Evolutionary conservation across 2,113 vertebrate genomes (phyloP), one percentile per base, ranked within the genome.

Genomic region (Antechinus stuartii): DNA sequence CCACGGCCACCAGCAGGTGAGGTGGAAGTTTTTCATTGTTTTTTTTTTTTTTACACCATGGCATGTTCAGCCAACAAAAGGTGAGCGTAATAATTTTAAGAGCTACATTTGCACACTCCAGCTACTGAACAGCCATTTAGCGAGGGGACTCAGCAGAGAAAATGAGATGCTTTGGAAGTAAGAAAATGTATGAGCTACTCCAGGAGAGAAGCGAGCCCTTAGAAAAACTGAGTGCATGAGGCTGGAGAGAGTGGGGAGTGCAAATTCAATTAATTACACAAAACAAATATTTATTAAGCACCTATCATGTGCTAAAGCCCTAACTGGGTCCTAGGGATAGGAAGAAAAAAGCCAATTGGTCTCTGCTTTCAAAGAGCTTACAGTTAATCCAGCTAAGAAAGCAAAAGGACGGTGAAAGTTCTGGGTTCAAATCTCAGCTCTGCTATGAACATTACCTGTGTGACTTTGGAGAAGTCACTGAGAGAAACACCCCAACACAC

Each of bases 21-120:
- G 76, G 90, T 9, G 25, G 92, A 2, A 7, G 35, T n/a, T 76
- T 35, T 76, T 61, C 50, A 52, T 57, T 25, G 10, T 61, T 61
- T 76, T 42, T 76, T 42, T 57, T 92, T 47, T 47, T 47, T 3
- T 42, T 42, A 42, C 91, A 42, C 0, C 1, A 16, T 52, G 95
- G 93, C 95, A 42, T 95, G 96, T 95, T 95, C 97, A 89, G 90
- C 97, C 97, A 97, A 93, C 97, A 95, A 94, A 94, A 93, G 93
- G 95, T 95, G 96, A 97, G 93, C 4, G 8, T 93, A 92, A 91
- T 97, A 94, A 97, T 96, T 97, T 94, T 95, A 94, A 95, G 97
- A 94, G 76, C 94, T 92, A 92, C 96, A 92, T 95, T 91, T 97
- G 96, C 89, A n/a, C 92, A 94, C 91, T 91, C 61, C 93, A 96